phyloP scores from a whole-genome alignment of 2,888 invertebrate species.

The Agrilus biguttatus region DNA sequence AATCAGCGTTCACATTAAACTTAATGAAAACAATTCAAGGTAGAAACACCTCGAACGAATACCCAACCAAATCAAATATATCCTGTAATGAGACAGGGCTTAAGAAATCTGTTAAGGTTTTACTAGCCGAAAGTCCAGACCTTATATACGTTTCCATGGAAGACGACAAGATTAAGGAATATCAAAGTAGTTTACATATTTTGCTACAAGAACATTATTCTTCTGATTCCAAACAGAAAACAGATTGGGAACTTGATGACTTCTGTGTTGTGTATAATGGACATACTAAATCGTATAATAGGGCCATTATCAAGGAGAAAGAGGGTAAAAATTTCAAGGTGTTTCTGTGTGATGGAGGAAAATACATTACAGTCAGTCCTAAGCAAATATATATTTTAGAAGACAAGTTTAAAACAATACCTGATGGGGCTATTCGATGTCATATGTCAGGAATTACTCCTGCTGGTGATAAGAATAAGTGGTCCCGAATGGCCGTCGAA shows the following conservation, averaged over 20 bases:
- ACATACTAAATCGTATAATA: constrained; percentile 46
- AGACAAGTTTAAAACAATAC: constrained; percentile 34
- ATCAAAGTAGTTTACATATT: constrained; percentile 27
- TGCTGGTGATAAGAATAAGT: constrained; percentile 44
- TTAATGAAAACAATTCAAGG: constrained; percentile 11
- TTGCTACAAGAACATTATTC: constrained; percentile 38
- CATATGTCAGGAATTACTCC: constrained; percentile 55
- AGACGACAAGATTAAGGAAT: constrained; percentile 2
- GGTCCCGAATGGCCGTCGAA: constrained; percentile 47
- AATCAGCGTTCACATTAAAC: constrained; percentile 5
- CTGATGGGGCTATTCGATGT: constrained; percentile 48
- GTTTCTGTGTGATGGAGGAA: constrained; percentile 52
- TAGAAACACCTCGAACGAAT: background rate
- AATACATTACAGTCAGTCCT: constrained; percentile 33
- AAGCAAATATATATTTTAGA: constrained; percentile 37
- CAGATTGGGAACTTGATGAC: constrained; percentile 38
- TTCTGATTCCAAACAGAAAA: constrained; percentile 3
- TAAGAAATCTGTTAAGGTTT: constrained; percentile 16
- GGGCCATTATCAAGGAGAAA: constrained; percentile 39
- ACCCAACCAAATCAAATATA: constrained; percentile 8
- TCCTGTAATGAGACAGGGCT: constrained; percentile 10
- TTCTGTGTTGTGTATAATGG: constrained; percentile 32
- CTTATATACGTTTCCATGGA: constrained; percentile 16
- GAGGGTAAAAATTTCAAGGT: constrained; percentile 34
- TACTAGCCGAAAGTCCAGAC: constrained; percentile 19